Evolutionary conservation across 30 jellyfish, hydroid and myxozoan species (phyloP), one percentile per base, ranked within the genome.

Genomic region (Aurelia aurita): DNA sequence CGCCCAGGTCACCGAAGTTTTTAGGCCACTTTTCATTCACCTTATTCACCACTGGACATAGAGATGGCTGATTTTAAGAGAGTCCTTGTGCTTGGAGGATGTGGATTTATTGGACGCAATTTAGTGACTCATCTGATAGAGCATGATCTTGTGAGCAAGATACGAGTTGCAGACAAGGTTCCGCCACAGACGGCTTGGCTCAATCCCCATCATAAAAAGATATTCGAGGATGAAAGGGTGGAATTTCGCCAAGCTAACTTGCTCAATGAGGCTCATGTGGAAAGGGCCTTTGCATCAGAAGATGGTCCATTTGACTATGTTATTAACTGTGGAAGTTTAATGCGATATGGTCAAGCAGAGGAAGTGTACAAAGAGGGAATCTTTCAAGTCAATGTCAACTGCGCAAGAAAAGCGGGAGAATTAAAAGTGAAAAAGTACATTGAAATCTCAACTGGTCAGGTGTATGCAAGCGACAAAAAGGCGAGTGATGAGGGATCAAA

Each of bases 101-200:
- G 97, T 85, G 99, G 99, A 3, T 94, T 94, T 86, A 72, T 88
- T 70, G 99, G 99, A 19, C 89, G 99, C 21, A 85, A 94, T 85
- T 69, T 94, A 23, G 97, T 94, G 27, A 63, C 97, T 5, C 58
- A 88, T 54, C 65, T 94, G 59, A 60, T 94, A 10, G 96, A 94
- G 61, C 74, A 94, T 45, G 60, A 88, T 64, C 89, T 88, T 16
- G 98, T 49, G 18, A 74, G 72, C 34, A 93, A 77, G 66, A 91
- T 92, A 16, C 67, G 95, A 27, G 97, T 95, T 0, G 99, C 94
- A 5, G 99, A 95, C 87, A 95, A 95, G 72, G 69, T 93, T 31
- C 98, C 97, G 28, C 99, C 99, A 8, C 97, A 95, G 34, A 81
- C 96, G 28, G 88, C 98, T 27, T 95, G 99, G 99, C 67, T 95